Evolutionary conservation across 2,113 vertebrate species (phyloP).

Genomic region (Charadrius vociferus): DNA sequence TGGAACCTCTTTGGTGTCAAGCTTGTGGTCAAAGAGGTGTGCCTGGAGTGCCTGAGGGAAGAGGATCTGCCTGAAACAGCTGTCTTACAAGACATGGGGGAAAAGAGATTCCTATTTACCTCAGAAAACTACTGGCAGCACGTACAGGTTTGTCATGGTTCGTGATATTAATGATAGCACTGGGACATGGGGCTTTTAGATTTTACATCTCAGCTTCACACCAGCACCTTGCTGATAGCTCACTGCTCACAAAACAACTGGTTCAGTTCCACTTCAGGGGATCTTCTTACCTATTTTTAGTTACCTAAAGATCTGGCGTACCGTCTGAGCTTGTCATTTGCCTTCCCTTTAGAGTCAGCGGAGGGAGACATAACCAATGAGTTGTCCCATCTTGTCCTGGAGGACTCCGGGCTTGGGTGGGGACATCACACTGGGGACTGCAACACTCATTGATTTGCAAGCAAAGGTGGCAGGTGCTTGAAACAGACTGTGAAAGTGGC

Average conservation of each 20-base stretch:
- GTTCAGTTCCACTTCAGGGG: neutral
- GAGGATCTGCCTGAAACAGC: neutral
- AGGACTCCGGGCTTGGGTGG: neutral
- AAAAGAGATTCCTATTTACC: neutral
- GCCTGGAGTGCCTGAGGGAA: neutral
- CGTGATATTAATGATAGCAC: neutral
- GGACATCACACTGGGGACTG: neutral
- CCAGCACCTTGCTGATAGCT: neutral
- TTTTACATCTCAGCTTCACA: neutral
- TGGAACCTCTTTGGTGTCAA: neutral
- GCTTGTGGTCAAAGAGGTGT: neutral
- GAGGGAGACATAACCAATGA: neutral
- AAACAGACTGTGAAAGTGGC: neutral
- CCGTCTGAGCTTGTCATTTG: neutral
- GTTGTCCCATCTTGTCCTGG: neutral
- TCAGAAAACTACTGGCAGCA: neutral
- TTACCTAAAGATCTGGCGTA: neutral
- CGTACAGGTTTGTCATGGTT: neutral
- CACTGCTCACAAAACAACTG: neutral
- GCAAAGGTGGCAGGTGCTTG: neutral
- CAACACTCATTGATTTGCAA: neutral
- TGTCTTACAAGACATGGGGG: neutral
- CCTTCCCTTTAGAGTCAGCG: neutral
- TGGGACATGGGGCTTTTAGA: neutral
- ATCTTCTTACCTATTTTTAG: neutral